A percentile compares a stretch with the other conserved stretches of the same genome.
Evolutionary conservation across 2,113 vertebrate species (phyloP).

Genomic region (Ictalurus punctatus): DNA sequence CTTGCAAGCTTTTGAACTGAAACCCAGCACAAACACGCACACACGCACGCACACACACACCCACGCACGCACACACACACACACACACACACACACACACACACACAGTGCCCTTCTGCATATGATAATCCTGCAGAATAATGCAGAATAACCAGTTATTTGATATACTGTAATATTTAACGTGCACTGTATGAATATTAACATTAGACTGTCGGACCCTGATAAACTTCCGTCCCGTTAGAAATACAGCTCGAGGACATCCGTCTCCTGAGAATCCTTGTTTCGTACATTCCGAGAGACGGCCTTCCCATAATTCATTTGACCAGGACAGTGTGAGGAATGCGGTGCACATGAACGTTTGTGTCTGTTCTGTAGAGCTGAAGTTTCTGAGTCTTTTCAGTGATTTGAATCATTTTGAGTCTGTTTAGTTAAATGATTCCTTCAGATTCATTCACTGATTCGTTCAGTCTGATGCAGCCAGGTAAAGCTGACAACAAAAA

Average conservation of each 20-base stretch:
- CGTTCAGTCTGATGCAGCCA: too few species aligned
- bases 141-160: neutral
- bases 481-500: neutral
- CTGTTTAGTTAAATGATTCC: neutral
- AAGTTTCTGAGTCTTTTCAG: neutral
- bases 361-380: neutral
- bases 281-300: neutral
- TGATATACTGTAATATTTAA: neutral
- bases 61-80: neutral
- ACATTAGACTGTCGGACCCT: neutral
- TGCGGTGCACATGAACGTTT: neutral
- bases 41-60: neutral
- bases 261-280: neutral
- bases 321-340: neutral
- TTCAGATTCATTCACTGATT: neutral
- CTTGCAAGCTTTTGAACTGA: slow-evolving; percentile 29
- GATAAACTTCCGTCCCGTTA: neutral
- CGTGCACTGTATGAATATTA: neutral
- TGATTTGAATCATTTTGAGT: neutral
- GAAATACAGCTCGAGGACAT: neutral
- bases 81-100: neutral
- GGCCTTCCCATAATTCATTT: neutral
- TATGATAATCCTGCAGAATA: neutral
- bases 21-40: neutral
- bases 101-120: too few species aligned